Base-by-base conservation (phyloP, 2,888 invertebrate genomes). In the Caenorhabditis panamensis region DNA sequence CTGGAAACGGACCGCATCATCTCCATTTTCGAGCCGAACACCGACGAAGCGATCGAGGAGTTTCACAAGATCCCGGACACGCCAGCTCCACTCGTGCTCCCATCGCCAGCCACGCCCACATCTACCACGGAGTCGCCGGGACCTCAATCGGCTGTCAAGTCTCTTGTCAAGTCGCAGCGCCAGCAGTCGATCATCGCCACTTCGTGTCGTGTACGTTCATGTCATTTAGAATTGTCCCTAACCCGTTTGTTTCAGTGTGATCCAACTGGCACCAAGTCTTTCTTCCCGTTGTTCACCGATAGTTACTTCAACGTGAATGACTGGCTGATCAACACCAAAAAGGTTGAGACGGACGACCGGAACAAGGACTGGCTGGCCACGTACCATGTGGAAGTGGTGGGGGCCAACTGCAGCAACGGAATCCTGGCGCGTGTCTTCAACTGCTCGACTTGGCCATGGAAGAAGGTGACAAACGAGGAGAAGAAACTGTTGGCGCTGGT, bases 231-330 rank as follows among this genome's bases (percentile, higher is more conserved):
- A 13, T 16, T 18, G n/a, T n/a, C n/a, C n/a, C n/a, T n/a, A n/a
- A n/a, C n/a, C n/a, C n/a, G n/a, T n/a, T n/a, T n/a, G n/a, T n/a
- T 67, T 31, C 56, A 67, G 67, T 72, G 72, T 26, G 72, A 72
- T 2, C 41, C 31, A 2, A 36, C 22, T 0, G 28, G 16, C 2
- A 31, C 47, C 49, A 63, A 64, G 9, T 63, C 63, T n/a, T 62
- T 64, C 63, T 58, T 54, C 49, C 72, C 72, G 3, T 37, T 72
- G 5, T 62, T 47, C 63, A 44, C 63, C 13, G 72, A 63, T 0
- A 63, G 62, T 26, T 72, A 72, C 58, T 56, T 64, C 63, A 64
- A 56, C 49, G 44, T 72, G n/a, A 58, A 58, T 37, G 63, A 63
- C 18, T 64, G 63, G 72, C 49, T 72, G 5, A 58, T 72, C 36